Percentiles rank a stretch among this genome's conserved stretches.
Evolutionary conservation across 2,113 vertebrate species (phyloP).

Genomic region (Caretta caretta): DNA sequence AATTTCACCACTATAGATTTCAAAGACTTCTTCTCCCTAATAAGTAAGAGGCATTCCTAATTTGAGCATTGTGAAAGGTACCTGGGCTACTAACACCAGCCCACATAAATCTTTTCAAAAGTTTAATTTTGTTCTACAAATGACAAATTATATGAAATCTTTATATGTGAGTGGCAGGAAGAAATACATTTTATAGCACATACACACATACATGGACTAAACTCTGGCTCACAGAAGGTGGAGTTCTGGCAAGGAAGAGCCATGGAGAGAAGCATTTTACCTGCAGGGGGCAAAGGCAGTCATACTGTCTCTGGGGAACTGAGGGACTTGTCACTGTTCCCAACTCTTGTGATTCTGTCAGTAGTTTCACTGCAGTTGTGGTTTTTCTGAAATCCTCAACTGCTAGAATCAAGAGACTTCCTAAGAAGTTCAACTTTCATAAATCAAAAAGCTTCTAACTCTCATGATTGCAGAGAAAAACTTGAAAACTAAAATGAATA

Average conservation of each 20-base stretch:
- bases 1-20: neutral
- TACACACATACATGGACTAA: neutral
- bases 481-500: rapidly evolving
- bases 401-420: neutral
- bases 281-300: neutral
- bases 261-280: neutral
- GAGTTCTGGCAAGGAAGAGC: neutral
- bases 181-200: rapidly evolving
- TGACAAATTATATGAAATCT: neutral
- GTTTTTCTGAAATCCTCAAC: neutral
- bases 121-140: neutral
- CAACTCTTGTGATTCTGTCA: rapidly evolving
- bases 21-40: neutral
- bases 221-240: rapidly evolving
- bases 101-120: neutral
- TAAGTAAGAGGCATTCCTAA: neutral
- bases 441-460: neutral
- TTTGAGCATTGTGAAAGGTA: neutral
- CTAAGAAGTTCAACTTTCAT: neutral
- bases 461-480: rapidly evolving
- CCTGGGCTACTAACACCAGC: neutral
- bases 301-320: rapidly evolving
- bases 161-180: neutral
- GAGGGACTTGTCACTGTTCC: neutral
- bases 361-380: neutral